Base-by-base conservation (phyloP, 2,888 invertebrate species). In the Rhagonycha fulva region DNA sequence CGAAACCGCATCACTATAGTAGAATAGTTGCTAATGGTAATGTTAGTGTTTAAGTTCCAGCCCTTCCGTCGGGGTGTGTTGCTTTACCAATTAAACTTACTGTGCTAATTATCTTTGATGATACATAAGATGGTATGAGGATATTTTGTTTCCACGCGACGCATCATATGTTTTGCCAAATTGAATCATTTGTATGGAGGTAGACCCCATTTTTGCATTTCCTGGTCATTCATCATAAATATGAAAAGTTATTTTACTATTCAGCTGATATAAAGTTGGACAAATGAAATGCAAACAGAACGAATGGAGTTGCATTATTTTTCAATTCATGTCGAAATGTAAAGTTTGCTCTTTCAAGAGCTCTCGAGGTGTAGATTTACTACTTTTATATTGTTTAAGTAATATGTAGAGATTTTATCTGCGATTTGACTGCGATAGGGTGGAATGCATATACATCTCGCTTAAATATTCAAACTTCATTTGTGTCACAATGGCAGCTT, bases 31-130 rank as follows among this genome's bases (percentile, higher is more conserved):
- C 80, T 82, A 82, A 82, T 81, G 81, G 78, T 82, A 82, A 82
- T 82, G 77, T 74, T 78, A 77, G 79, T 80, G 77, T 79, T 76
- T 74, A 76, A 77, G 76, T 78, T 76, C 78, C 78, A 80, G 76
- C 82, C 82, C 81, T 82, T 82, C 82, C 82, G 81, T 76, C 75
- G 81, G 81, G 81, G 81, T 81, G 81, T 81, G 81, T 81, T 80
- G 79, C 79, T 73, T 74, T 73, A 75, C 75, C 81, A 81, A 81
- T 81, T 81, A 81, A 81, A 80, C 78, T 79, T 76, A 73, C 81
- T 81, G 73, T 71, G 70, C 78, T 76, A 78, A 78, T 76, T 78
- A 76, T 73, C 74, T 71, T 75, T 76, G 78, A 76, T 76, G 75
- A 74, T 68, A 71, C 32, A 76, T 70, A 74, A 71, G 62, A 74